These are phyloP conservation scores for Trachymyrmex cornetzi DNA, from an alignment of 1,140 invertebrate genomes.

Conservation along the genomic window DNA sequence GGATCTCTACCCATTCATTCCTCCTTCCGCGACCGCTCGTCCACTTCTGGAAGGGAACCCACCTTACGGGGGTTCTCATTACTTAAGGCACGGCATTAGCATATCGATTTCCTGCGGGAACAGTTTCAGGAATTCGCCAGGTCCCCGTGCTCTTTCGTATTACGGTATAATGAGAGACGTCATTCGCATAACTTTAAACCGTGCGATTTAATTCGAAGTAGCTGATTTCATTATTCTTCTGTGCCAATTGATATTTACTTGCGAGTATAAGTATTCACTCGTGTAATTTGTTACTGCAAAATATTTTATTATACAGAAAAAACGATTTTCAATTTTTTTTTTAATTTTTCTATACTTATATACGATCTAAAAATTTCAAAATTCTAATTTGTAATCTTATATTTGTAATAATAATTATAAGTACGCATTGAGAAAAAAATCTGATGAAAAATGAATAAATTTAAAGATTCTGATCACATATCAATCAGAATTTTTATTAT, in stretches of 20 bases:
- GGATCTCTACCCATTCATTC: slow-evolving; percentile 64
- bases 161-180: slow-evolving; percentile 63
- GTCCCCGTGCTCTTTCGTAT: slow-evolving; percentile 62
- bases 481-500: too few species aligned
- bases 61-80: slow-evolving; percentile 79
- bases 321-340: background rate
- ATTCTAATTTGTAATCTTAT: background rate
- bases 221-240: slow-evolving; percentile 20
- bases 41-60: slow-evolving; percentile 64
- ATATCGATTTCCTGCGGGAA: slow-evolving; percentile 82
- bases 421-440: too few species aligned
- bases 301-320: background rate
- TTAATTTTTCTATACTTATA: background rate
- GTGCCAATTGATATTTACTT: slow-evolving; percentile 29
- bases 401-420: background rate
- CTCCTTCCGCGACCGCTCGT: slow-evolving; percentile 58
- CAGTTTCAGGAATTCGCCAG: slow-evolving; percentile 75
- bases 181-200: slow-evolving; percentile 66
- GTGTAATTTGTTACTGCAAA: background rate
- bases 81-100: slow-evolving; percentile 80
- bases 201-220: slow-evolving; percentile 27
- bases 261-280: background rate
- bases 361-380: background rate
- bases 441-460: too few species aligned
- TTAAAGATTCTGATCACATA: too few species aligned